These are phyloP conservation scores for Drosophila robusta DNA, from an alignment of 2,888 invertebrate species.

Conservation along the genomic window DNA sequence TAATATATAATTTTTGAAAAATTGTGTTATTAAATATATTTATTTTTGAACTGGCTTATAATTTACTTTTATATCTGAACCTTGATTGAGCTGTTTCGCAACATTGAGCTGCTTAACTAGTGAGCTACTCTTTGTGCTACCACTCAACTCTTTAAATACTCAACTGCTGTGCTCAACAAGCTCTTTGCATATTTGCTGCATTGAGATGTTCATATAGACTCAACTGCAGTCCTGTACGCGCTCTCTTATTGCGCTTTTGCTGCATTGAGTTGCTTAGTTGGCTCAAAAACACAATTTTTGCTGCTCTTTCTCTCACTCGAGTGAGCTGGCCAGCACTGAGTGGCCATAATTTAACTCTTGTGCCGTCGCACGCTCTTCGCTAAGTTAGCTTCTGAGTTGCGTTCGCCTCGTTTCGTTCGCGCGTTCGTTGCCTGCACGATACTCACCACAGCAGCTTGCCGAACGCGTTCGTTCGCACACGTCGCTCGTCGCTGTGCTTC, in stretches of 20 bases:
- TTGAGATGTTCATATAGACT: conserved; percentile 17
- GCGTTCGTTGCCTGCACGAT: conserved; percentile 34
- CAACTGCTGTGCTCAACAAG: neutral
- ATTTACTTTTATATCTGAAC: neutral
- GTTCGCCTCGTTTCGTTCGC: neutral
- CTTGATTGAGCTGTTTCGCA: neutral
- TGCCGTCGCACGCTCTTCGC: conserved; percentile 10
- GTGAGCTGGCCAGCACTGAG: conserved; percentile 3
- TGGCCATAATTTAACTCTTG: neutral
- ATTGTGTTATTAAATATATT: neutral
- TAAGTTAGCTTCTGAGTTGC: conserved; percentile 12
- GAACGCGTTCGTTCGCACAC: conserved; percentile 27
- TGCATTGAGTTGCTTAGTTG: conserved; percentile 22
- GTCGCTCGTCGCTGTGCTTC: conserved; percentile 32
- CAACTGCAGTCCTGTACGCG: neutral
- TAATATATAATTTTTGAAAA: neutral
- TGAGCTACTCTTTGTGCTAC: neutral
- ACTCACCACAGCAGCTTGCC: conserved; percentile 39
- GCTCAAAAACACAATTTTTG: neutral
- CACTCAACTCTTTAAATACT: neutral
- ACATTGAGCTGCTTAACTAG: neutral
- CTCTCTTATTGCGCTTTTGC: conserved; percentile 6
- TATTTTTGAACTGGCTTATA: neutral
- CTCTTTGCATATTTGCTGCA: conserved; percentile 10
- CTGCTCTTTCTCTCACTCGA: conserved; percentile 15